Percentiles rank a stretch among this genome's conserved stretches.
Evolutionary conservation across 2,888 invertebrate genomes (phyloP).

Genomic region (Lasioglossum villosulum): DNA sequence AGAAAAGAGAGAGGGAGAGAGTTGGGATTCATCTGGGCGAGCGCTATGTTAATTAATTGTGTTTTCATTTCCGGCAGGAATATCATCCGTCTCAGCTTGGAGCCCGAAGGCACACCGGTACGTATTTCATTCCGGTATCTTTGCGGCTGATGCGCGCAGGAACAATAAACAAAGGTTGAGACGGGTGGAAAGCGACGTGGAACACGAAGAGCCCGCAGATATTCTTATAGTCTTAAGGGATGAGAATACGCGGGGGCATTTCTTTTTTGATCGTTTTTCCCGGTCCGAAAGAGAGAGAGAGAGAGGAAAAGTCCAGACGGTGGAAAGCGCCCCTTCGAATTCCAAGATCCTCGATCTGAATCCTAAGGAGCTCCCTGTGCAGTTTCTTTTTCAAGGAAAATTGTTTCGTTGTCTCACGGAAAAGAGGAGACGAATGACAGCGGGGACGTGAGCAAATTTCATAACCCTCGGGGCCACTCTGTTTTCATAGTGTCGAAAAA

Average conservation of each 20-base stretch:
- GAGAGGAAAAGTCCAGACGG: neutral
- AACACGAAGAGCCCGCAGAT: neutral
- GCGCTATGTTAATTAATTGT: neutral
- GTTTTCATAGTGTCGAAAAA: neutral
- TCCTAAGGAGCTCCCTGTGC: neutral
- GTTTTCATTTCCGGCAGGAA: constrained; percentile 22
- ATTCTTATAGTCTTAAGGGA: neutral
- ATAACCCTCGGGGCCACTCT: neutral
- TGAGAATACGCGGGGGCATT: neutral
- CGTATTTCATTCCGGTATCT: constrained; percentile 14
- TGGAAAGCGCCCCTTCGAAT: neutral
- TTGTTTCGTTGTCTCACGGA: neutral
- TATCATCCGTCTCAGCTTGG: constrained; percentile 46
- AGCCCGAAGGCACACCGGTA: constrained; percentile 49
- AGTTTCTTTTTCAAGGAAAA: neutral
- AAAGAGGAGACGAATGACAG: neutral
- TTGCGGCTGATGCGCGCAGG: neutral
- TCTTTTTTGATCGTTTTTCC: neutral
- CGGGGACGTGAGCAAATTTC: constrained; percentile 5
- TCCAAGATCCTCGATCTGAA: neutral
- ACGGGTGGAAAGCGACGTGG: neutral
- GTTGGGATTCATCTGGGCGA: neutral
- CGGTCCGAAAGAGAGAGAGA: neutral
- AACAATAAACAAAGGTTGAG: neutral
- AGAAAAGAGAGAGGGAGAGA: neutral